A percentile compares a stretch with the other conserved stretches of the same genome.
These are phyloP conservation scores for Bombus cullumanus DNA, from an alignment of 1,140 invertebrate species.

Conservation along the genomic window DNA sequence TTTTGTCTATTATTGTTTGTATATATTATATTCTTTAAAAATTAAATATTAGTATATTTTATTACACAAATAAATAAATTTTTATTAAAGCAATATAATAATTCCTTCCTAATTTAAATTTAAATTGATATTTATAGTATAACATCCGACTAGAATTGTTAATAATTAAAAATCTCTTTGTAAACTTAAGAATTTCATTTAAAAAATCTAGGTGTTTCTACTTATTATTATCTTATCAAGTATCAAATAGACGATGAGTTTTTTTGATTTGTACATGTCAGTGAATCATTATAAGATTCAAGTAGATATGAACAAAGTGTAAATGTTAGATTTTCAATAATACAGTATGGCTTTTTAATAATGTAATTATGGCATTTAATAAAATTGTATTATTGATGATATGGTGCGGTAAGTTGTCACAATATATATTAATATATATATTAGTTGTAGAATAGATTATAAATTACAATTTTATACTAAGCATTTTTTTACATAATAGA, in stretches of 20 bases:
- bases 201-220: background rate
- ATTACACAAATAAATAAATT: background rate
- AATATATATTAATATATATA: background rate
- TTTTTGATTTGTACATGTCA: constrained; percentile 45
- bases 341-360: constrained; percentile 1
- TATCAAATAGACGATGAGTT: constrained; percentile 55
- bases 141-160: background rate
- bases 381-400: constrained; percentile 21
- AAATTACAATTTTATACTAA: background rate
- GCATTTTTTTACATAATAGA: constrained; percentile 16
- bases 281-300: constrained; percentile 59
- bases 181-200: background rate
- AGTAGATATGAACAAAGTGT: constrained; percentile 14
- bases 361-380: constrained; percentile 42
- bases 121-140: background rate
- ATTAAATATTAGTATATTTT: background rate
- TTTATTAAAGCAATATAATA: background rate
- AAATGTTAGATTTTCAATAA: constrained; percentile 1
- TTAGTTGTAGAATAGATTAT: background rate
- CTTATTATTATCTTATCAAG: constrained; percentile 66
- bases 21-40: background rate
- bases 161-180: background rate
- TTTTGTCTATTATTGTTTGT: background rate
- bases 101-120: constrained; percentile 2
- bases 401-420: constrained; percentile 38